Evolutionary conservation across 2,797 vertebrate species (phyloP).

Genomic region (Gymnopithys bicolor): DNA sequence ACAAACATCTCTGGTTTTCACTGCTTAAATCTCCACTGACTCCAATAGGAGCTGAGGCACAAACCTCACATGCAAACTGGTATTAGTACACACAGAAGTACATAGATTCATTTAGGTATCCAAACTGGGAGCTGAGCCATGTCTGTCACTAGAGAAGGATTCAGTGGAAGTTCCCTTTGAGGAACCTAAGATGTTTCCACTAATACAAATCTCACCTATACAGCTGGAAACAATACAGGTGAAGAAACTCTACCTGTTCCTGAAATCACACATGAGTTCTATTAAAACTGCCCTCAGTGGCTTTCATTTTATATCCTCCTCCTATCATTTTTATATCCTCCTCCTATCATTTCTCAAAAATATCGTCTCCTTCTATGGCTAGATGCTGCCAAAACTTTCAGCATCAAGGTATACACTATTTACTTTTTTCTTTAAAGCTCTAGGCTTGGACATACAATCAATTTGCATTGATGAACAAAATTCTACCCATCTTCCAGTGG

Average conservation of each 20-base stretch:
- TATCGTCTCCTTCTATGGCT: not conserved
- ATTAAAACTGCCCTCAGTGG: not conserved
- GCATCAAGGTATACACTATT: accelerated
- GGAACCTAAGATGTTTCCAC: not conserved
- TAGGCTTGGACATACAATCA: not conserved
- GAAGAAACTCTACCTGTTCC: not conserved
- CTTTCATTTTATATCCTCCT: not conserved
- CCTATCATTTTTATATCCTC: not conserved
- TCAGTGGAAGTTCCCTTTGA: not conserved
- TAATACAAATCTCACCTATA: not conserved
- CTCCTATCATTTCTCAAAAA: not conserved
- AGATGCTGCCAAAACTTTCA: not conserved
- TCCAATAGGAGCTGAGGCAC: not conserved
- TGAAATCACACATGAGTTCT: not conserved
- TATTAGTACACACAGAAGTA: not conserved
- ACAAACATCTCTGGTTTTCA: not conserved
- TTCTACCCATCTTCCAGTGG: not conserved
- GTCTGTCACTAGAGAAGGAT: not conserved
- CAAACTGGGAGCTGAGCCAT: not conserved
- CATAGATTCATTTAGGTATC: not conserved
- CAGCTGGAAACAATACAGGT: not conserved
- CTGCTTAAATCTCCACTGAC: not conserved
- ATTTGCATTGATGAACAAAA: not conserved
- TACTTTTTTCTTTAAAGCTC: not conserved
- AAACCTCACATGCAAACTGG: not conserved